Conservation (phyloP, 2,113 vertebrate genomes). For the Mionectes macconnelli region DNA sequence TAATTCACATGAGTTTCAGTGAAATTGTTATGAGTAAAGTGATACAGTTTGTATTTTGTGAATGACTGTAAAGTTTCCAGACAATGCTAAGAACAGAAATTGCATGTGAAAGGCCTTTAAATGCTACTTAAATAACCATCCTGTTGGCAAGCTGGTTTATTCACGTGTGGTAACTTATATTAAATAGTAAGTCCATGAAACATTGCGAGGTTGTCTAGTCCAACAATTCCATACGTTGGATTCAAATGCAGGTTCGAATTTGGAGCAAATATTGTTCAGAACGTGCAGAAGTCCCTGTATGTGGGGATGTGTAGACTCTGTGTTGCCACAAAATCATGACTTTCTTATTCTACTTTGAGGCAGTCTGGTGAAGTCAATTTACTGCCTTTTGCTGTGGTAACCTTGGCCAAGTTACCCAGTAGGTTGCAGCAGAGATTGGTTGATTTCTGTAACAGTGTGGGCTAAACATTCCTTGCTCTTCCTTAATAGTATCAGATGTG, state of each 20-base stretch:
- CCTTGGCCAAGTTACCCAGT: not conserved
- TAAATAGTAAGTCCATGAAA: not conserved
- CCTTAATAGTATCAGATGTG: not conserved
- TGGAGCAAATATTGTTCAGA: not conserved
- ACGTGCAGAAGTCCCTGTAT: not conserved
- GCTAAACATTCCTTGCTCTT: not conserved
- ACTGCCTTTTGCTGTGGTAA: not conserved
- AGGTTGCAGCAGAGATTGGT: not conserved
- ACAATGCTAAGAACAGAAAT: not conserved
- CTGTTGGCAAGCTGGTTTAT: not conserved
- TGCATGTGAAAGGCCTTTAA: not conserved
- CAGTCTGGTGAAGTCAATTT: not conserved
- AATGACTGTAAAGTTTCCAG: not conserved
- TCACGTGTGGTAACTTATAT: not conserved
- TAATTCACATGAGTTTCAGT: not conserved
- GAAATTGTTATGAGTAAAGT: not conserved
- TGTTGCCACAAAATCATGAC: not conserved
- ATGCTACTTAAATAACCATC: not conserved
- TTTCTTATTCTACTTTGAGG: not conserved
- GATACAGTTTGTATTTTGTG: not conserved
- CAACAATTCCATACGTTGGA: rapidly evolving
- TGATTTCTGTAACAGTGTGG: not conserved
- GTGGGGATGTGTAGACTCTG: not conserved
- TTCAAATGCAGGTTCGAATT: not conserved
- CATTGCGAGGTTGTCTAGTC: not conserved